Base-by-base conservation (phyloP, 2,797 vertebrate genomes). In the Pangasius mekongensis region DNA sequence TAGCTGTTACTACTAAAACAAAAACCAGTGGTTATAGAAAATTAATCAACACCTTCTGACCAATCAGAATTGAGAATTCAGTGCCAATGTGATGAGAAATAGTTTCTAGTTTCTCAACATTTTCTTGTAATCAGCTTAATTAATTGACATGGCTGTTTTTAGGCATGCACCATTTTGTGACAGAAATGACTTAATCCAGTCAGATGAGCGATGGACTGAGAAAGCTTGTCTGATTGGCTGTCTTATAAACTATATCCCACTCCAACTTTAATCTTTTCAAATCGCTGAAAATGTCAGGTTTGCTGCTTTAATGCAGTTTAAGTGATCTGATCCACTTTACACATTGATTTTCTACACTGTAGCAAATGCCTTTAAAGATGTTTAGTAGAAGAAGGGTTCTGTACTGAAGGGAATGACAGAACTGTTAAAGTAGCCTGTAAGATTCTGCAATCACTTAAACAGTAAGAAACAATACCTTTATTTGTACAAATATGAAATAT, bases 261-360 rank as follows among this genome's bases (percentile, higher is more conserved):
- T 73, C 22, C 60, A 36, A 47, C 58, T 71, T 83, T 58, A 73
- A 60, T 85, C 77, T 85, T 66, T 67, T 77, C 16, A 67, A 54
- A 84, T 66, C 5, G 36, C 58, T 84, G 43, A 87, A 84, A 87
- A 69, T 83, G 78, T 47, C 80, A 87, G 58, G 36, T 39, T 66
- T 14, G 5, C 43, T 36, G 33, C 76, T 56, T 14, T 87, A 87
- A 83, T 84, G 58, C 62, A 20, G 6, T 84, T 74, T 30, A 18
- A 84, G 33, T 36, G 36, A 36, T 36, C 36, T 58, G 71, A 84
- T 77, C 60, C 47, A 69, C 56, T 67, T 88, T 84, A 47, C 60
- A 85, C 54, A 85, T 47, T 66, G 73, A 78, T 88, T 84, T 78
- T 84, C 36, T 69, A 13, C 49, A 88, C 49, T 69, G 49, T 56